Conservation (phyloP, 2,888 invertebrate genomes). For the Eupithecia abbreviata region DNA sequence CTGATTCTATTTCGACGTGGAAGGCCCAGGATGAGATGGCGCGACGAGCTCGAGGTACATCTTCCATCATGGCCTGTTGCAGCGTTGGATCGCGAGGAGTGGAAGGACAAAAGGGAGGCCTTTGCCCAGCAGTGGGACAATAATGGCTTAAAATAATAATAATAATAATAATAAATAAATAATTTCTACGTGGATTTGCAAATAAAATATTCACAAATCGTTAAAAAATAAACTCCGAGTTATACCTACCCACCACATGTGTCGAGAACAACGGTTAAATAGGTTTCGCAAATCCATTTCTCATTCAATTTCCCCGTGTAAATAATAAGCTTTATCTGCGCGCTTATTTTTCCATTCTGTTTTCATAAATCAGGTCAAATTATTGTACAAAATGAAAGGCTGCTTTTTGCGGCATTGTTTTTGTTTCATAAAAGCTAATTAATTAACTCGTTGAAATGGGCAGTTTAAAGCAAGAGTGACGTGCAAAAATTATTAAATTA, state of each 20-base stretch:
- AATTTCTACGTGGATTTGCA: background rate
- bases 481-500: background rate
- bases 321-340: conserved; percentile 37
- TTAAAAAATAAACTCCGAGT: background rate
- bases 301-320: conserved; percentile 32
- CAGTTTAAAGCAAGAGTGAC: background rate
- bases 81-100: too few relatives aligned
- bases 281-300: conserved; percentile 34
- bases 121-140: too few relatives aligned
- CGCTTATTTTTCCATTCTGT: conserved; percentile 29
- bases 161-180: too few relatives aligned
- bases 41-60: too few relatives aligned
- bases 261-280: conserved; percentile 34
- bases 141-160: too few relatives aligned
- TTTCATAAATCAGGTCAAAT: conserved; percentile 28
- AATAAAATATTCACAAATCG: background rate
- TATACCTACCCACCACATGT: background rate
- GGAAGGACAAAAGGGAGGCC: too few relatives aligned
- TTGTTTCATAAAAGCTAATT: conserved; percentile 23
- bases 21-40: too few relatives aligned
- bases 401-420: conserved; percentile 24
- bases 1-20: background rate
- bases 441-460: conserved; percentile 2
- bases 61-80: too few relatives aligned
- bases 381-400: conserved; percentile 20